Evolutionary conservation across 37 sponge, comb jelly and placozoan genomes (phyloP).

Genomic region (Mnemiopsis leidyi): DNA sequence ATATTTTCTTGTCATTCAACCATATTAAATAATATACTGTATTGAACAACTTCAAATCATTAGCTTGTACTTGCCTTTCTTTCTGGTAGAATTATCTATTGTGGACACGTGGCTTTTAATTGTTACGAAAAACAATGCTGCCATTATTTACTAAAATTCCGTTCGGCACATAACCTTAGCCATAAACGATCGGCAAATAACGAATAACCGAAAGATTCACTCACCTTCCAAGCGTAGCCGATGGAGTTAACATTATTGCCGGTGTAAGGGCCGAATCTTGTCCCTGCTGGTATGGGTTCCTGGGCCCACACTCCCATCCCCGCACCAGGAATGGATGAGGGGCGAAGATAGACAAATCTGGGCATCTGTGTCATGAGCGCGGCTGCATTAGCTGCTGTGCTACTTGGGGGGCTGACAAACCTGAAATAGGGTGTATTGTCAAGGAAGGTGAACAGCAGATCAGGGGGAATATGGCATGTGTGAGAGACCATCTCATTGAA

Average conservation of each 20-base stretch:
- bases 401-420: slow-evolving; percentile 23
- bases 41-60: not conserved
- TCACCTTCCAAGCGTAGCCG: slow-evolving; percentile 49
- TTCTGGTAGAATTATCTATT: not conserved
- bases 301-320: slow-evolving; percentile 56
- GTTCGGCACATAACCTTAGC: not conserved
- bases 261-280: slow-evolving; percentile 51
- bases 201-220: not conserved
- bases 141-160: not conserved
- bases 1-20: not conserved
- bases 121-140: not conserved
- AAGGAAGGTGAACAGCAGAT: too few species aligned
- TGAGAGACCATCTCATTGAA: too few species aligned
- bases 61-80: not conserved
- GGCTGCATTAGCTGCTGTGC: not conserved
- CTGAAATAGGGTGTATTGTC: too few species aligned
- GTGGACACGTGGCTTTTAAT: not conserved
- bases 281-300: slow-evolving; percentile 34
- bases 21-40: not conserved
- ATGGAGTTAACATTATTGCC: slow-evolving; percentile 47
- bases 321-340: slow-evolving; percentile 32
- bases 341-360: slow-evolving; percentile 31
- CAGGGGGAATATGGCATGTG: too few species aligned
- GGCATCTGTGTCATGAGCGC: slow-evolving; percentile 60
- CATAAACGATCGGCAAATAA: not conserved